These are phyloP conservation scores for Nemurella pictetii DNA, from an alignment of 2,888 invertebrate species.

Conservation along the genomic window DNA sequence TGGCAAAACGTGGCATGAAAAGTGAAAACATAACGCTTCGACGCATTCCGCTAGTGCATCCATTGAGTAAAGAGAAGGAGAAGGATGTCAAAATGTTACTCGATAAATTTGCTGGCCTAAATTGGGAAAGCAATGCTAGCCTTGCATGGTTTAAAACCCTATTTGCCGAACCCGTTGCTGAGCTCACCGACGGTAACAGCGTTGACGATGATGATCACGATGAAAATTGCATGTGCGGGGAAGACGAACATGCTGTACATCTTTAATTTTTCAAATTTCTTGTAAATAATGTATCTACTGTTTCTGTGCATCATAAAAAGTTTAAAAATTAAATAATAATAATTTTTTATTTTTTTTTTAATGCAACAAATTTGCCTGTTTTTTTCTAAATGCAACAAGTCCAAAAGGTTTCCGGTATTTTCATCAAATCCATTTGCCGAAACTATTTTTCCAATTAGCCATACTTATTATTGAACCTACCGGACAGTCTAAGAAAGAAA, in stretches of 20 bases:
- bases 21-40: neutral
- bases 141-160: neutral
- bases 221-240: neutral
- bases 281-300: no score
- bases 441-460: neutral
- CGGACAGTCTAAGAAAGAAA: neutral
- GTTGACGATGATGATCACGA: neutral
- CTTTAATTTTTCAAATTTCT: neutral
- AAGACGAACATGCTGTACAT: neutral
- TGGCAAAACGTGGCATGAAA: conserved; percentile 7
- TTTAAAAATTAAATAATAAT: neutral
- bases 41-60: neutral
- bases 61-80: neutral
- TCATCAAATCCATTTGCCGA: neutral
- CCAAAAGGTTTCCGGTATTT: neutral
- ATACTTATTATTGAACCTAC: neutral
- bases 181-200: neutral
- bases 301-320: no score
- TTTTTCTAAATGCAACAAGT: conserved; percentile 7
- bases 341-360: neutral
- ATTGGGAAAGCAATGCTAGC: neutral
- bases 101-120: conserved; percentile 4
- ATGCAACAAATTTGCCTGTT: neutral
- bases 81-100: neutral
- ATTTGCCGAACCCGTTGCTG: neutral